Conservation (phyloP, 2,888 invertebrate species). For the Nematopogon swammerdamellus region DNA sequence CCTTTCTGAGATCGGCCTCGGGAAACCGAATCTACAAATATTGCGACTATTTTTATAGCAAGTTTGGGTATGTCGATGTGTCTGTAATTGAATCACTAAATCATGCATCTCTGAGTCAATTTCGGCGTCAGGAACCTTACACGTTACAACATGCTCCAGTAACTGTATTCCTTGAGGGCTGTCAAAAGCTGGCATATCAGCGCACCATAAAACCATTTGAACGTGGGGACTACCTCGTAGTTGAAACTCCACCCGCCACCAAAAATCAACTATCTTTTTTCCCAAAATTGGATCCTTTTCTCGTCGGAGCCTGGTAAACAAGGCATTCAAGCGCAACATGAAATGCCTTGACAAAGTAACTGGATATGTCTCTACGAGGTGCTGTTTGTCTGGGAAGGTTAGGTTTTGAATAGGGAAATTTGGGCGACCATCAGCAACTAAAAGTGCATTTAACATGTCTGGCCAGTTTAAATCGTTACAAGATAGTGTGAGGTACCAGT, state of each 20-base stretch:
- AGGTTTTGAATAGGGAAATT: conserved; percentile 2
- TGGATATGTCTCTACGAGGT: conserved; percentile 3
- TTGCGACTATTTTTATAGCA: neutral
- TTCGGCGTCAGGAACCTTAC: neutral
- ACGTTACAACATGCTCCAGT: neutral
- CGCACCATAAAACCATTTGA: conserved; percentile 6
- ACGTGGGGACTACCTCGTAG: conserved; percentile 5
- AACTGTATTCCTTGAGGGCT: conserved; percentile 1
- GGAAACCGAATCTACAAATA: neutral
- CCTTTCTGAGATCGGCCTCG: neutral
- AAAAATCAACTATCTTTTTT: neutral
- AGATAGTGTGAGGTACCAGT: conserved; percentile 9
- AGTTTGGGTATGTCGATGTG: neutral
- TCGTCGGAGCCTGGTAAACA: neutral
- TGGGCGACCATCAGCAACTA: conserved; percentile 14
- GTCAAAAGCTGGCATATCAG: neutral
- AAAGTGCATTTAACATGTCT: conserved; percentile 15
- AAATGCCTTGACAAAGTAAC: conserved; percentile 5
- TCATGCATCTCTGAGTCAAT: neutral
- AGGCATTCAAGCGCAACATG: conserved; percentile 2
- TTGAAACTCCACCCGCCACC: conserved; percentile 3
- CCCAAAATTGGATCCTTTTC: neutral
- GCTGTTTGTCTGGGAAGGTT: neutral
- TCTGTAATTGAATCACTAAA: neutral
- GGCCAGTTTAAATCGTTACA: conserved; percentile 16